Conservation (phyloP, 2,113 vertebrate genomes). For the Vidua chalybeata region DNA sequence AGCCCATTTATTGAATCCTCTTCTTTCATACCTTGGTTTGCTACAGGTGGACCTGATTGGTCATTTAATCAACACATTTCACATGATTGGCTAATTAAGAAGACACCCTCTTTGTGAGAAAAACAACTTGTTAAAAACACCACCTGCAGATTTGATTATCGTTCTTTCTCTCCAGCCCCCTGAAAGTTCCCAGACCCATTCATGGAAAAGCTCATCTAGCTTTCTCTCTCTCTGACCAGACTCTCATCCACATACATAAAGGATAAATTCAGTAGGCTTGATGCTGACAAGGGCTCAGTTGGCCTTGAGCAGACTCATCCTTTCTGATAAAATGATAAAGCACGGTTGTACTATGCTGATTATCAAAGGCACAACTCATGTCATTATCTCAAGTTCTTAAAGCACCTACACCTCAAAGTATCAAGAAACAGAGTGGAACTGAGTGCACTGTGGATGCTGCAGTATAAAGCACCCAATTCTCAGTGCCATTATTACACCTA, state of each 20-base stretch:
- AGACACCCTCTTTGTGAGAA: no score
- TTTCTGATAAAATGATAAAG: background rate
- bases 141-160: no score
- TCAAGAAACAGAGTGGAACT: background rate
- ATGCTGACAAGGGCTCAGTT: background rate
- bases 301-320: background rate
- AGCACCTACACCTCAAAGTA: background rate
- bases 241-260: background rate
- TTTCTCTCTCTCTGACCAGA: no score
- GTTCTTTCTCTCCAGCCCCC: no score
- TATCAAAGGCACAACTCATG: background rate
- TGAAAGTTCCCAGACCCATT: no score
- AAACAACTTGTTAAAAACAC: no score
- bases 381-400: background rate
- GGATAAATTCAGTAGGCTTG: background rate
- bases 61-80: no score
- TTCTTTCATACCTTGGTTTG: no score
- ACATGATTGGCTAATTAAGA: no score
- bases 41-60: no score
- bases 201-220: no score
- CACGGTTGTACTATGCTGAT: background rate
- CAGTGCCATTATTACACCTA: background rate
- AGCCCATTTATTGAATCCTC: no score
- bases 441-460: background rate
- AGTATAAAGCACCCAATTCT: background rate